Evolutionary conservation across 2,113 vertebrate genomes (phyloP).

Genomic region (Octodon degus): DNA sequence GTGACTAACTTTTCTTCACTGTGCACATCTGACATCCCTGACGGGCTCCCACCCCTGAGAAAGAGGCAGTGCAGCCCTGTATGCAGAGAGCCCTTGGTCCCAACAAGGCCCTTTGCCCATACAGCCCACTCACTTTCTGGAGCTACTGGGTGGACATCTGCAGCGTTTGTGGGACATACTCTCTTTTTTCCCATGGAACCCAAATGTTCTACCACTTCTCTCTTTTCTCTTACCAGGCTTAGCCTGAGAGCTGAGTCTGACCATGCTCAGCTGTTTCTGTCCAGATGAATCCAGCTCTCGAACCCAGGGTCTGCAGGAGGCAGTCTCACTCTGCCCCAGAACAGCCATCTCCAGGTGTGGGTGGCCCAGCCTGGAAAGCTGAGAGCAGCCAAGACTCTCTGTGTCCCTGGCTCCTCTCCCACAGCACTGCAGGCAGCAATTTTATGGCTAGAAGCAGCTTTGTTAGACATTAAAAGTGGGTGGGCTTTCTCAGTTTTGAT

Average conservation of each 20-base stretch:
- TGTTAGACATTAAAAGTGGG: conserved; percentile 18
- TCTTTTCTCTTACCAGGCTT: neutral
- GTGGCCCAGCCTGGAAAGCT: neutral
- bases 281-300: neutral
- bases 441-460: neutral
- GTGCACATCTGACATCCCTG: neutral
- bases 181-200: neutral
- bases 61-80: neutral
- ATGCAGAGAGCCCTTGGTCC: neutral
- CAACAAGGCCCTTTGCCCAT: neutral
- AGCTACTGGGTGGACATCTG: neutral
- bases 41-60: neutral
- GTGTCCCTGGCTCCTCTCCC: neutral
- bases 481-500: neutral
- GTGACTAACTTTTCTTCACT: neutral
- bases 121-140: accelerated
- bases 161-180: neutral
- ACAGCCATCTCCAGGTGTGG: neutral
- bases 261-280: neutral
- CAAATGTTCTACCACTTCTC: neutral
- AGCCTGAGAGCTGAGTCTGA: neutral
- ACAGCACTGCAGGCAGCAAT: neutral
- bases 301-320: neutral
- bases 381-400: neutral
- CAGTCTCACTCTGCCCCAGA: neutral